These are phyloP conservation scores for Pygathrix nemaeus DNA, from an alignment of 2,113 vertebrate species.

Conservation along the genomic window DNA sequence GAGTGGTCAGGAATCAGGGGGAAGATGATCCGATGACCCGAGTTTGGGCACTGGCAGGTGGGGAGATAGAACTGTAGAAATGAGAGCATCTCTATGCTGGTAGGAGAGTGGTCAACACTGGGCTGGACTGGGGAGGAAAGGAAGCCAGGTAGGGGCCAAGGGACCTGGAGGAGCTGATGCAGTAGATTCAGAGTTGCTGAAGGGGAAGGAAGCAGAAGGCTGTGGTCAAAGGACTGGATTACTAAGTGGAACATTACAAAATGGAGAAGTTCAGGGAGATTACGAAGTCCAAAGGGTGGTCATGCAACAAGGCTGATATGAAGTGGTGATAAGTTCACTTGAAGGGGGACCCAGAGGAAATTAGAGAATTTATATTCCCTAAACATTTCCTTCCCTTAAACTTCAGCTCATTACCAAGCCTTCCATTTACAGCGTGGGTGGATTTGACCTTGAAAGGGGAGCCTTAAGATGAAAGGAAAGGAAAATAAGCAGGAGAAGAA, in stretches of 20 bases:
- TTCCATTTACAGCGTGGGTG: background rate
- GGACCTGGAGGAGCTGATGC: background rate
- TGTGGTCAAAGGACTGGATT: background rate
- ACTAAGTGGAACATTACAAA: background rate
- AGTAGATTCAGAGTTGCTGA: background rate
- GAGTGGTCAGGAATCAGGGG: background rate
- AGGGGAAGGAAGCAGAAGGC: background rate
- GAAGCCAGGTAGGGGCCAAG: background rate
- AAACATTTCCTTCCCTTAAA: background rate
- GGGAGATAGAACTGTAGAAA: background rate
- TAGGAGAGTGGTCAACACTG: background rate
- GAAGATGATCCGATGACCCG: background rate
- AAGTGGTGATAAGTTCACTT: background rate
- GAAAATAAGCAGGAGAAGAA: background rate
- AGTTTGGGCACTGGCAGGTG: background rate
- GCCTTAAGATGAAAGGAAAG: background rate
- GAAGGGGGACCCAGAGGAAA: background rate
- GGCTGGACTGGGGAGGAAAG: background rate
- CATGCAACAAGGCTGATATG: too few relatives aligned
- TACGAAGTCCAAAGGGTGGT: background rate
- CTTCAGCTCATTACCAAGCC: background rate
- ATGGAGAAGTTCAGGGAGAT: conserved; percentile 41
- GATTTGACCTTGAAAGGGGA: background rate
- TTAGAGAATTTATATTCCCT: background rate
- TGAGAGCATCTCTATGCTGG: too few relatives aligned